Base-by-base conservation (phyloP, 1,140 invertebrate genomes). In the Centruroides sculpturatus region DNA sequence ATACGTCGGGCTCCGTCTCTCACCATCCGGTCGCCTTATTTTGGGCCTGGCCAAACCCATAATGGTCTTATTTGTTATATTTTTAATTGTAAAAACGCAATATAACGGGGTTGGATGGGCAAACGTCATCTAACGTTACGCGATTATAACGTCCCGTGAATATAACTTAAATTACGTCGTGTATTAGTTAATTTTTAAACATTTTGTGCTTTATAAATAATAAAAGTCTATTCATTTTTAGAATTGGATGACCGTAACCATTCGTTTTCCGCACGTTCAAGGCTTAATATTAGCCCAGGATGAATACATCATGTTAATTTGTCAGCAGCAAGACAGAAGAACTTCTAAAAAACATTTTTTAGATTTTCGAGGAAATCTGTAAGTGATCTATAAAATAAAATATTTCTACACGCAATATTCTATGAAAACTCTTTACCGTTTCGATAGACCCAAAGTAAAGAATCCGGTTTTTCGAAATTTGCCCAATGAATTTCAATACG, bases 261-360 rank as follows among this genome's bases (percentile, higher is more conserved):
- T 85, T 1, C 72, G 83, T 49, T 81, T 85, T 67, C 82, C 83
- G 8, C 71, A 76, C 4, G 76, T 84, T 46, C 62, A 71, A 8
- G 82, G 81, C 3, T 68, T 85, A 47, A 78, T 76, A 68, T 75
- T 83, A n/a, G 77, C 76, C 1, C 78, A 82, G 54, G 83, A 85
- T 67, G 71, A 76, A 3, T 74, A 79, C 9, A 72, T 85, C 10
- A 80, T 78, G 35, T 71, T 85, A 46, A 77, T 81, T 63, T 85
- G 83, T 68, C 77, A 76, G 51, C 77, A 78, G 0, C 82, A 83
- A 61, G 79, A 83, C 34, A 75, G 75, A 49, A 75, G 78, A 4
- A 77, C 77, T 4, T 75, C 77, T 3, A 81, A 80, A 56, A 80
- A 77, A 0, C 81, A 80, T 70, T 67, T 68, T 5, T 56, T 73